Percentiles rank a stretch among this genome's conserved stretches.
These are phyloP conservation scores for Nesidiocoris tenuis DNA, from an alignment of 2,888 invertebrate species.

Conservation along the genomic window DNA sequence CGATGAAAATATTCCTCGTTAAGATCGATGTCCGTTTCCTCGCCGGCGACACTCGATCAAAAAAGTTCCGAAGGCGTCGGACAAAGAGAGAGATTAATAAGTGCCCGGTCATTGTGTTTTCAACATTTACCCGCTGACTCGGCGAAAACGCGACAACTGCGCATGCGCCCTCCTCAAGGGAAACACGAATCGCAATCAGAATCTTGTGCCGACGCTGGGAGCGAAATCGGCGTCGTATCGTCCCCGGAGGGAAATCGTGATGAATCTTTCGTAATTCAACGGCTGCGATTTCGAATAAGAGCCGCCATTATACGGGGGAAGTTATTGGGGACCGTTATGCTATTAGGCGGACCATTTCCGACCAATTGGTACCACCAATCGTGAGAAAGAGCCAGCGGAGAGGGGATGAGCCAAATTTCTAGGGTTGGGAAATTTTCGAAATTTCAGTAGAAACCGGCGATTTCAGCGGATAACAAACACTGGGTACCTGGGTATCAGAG, in stretches of 20 bases:
- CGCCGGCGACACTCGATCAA: neutral
- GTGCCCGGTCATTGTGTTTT: constrained; percentile 35
- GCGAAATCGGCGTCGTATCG: neutral
- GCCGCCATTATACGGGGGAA: neutral
- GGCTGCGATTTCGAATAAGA: neutral
- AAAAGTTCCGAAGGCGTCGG: neutral
- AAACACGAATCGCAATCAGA: neutral
- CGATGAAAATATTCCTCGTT: no score
- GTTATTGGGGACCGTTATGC: neutral
- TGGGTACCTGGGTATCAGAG: no score
- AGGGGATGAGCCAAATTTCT: no score
- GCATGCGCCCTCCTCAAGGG: neutral
- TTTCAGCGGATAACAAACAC: no score
- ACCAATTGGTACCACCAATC: no score
- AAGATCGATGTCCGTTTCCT: neutral
- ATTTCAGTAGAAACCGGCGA: no score
- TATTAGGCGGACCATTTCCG: neutral
- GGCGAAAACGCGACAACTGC: neutral
- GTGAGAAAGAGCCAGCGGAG: no score
- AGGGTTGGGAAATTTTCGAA: no score
- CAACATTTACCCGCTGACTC: constrained; percentile 32
- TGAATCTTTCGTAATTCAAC: neutral
- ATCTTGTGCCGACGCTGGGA: neutral
- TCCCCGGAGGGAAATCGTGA: neutral
- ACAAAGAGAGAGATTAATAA: constrained; percentile 37